Conservation (phyloP, 1,140 invertebrate species). For the Acromyrmex charruanus region DNA sequence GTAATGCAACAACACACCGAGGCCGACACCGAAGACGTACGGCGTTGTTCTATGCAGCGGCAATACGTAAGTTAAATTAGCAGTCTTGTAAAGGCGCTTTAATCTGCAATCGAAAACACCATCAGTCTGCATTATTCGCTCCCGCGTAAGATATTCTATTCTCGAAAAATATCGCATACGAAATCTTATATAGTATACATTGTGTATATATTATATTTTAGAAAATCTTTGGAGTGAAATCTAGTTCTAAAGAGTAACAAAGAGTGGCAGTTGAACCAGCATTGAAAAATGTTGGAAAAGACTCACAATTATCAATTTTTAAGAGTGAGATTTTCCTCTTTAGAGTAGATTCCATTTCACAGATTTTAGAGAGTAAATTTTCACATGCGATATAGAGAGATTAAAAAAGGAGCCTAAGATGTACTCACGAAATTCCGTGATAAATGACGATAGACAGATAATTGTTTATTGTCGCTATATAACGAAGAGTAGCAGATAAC, state of each 20-base stretch:
- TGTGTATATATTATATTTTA: too few species aligned
- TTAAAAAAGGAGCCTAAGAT: not conserved
- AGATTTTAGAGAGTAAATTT: too few species aligned
- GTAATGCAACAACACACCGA: slow-evolving; percentile 88
- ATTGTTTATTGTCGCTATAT: slow-evolving; percentile 87
- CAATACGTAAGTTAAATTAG: slow-evolving; percentile 88
- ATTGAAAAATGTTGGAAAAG: too few species aligned
- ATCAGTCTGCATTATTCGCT: not conserved
- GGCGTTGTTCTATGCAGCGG: slow-evolving; percentile 89
- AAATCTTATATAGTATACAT: too few species aligned
- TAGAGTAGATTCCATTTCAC: too few species aligned
- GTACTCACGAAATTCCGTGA: slow-evolving; percentile 89
- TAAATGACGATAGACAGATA: slow-evolving; percentile 89
- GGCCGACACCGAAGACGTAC: slow-evolving; percentile 89
- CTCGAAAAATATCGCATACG: too few species aligned
- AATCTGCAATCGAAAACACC: slow-evolving; percentile 84
- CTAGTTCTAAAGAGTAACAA: too few species aligned
- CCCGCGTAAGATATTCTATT: not conserved
- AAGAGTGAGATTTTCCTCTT: too few species aligned
- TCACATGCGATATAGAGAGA: too few species aligned
- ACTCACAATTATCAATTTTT: too few species aligned
- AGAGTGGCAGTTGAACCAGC: too few species aligned
- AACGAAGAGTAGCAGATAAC: slow-evolving; percentile 88
- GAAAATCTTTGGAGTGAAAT: too few species aligned
- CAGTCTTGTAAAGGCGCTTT: slow-evolving; percentile 90